Base-by-base conservation (phyloP, 1,140 invertebrate species). In the Bradysia coprophila region DNA sequence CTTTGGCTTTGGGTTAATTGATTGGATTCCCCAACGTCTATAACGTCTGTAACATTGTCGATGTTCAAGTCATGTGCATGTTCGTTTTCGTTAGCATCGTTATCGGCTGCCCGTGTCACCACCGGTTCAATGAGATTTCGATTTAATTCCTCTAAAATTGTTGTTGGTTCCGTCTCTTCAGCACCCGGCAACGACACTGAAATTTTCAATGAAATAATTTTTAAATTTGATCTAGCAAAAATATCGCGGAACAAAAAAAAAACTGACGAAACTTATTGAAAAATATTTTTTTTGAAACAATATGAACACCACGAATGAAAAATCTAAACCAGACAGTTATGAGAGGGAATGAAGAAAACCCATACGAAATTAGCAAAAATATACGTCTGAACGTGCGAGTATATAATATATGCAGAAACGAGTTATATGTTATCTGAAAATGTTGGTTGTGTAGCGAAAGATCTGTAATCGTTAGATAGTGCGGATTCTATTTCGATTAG, bases 181-280 rank as follows among this genome's bases (percentile, higher is more conserved):
- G 57, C 51, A 41, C 57, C 57, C 48, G 57, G 57, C 47, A 59
- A 51, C 50, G 57, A 59, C 55, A 59, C 57, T 59, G 31, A 18
- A 47, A 48, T n/a, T 13, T 23, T 23, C 9, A 32, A 32, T 9
- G 28, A 32, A 32, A 32, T 32, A 32, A 10, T n/a, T 32, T 32
- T 32, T 10, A 9, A 32, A n/a, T 10, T 9, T 9, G 28, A 9
- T 32, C 28, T 32, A 32, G n/a, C 28, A 32, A 32, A 32, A 10
- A 9, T 32, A 9, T 32, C 28, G n/a, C 28, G 28, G 28, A 32
- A 32, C 9, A 32, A 10, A n/a, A 9, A 32, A 32, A 32, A n/a
- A n/a, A n/a, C n/a, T n/a, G n/a, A n/a, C n/a, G n/a, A n/a, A n/a
- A n/a, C n/a, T n/a, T n/a, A n/a, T n/a, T n/a, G n/a, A n/a, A n/a